These are phyloP conservation scores for Tor tambroides DNA, from an alignment of 2,113 vertebrate species.

Conservation along the genomic window DNA sequence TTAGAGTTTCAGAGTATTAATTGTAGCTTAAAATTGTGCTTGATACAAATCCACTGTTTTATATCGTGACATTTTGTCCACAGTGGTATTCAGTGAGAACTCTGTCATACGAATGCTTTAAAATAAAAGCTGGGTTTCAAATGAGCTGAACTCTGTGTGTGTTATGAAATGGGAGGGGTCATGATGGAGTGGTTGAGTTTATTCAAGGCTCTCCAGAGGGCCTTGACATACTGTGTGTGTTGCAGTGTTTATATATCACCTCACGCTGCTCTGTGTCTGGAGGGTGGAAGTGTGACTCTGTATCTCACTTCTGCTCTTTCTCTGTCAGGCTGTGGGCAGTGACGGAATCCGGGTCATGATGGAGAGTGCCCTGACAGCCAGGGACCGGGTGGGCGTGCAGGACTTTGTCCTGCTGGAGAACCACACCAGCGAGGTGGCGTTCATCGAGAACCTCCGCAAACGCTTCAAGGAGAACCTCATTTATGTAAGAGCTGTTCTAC, in stretches of 20 bases:
- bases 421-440: conserved; percentile 93
- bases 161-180: conserved; percentile 21
- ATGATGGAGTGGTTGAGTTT: neutral
- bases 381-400: conserved; percentile 96
- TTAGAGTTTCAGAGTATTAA: neutral
- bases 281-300: conserved; percentile 1
- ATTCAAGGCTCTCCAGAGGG: neutral
- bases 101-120: neutral
- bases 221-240: neutral
- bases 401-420: conserved; percentile 98
- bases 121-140: neutral
- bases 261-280: neutral
- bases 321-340: conserved; percentile 81
- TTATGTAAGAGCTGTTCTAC: conserved; percentile 81
- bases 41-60: neutral
- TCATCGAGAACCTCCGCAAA: conserved; percentile 94
- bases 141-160: neutral
- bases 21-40: neutral
- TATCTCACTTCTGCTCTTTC: neutral
- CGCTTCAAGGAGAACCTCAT: conserved; percentile 97
- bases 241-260: conserved; percentile 11
- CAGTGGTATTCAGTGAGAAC: neutral
- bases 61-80: neutral
- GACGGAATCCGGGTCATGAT: conserved; percentile 91
- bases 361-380: conserved; percentile 96